These are phyloP conservation scores for Danionella cerebrum DNA, from an alignment of 2,113 vertebrate species.

Conservation along the genomic window DNA sequence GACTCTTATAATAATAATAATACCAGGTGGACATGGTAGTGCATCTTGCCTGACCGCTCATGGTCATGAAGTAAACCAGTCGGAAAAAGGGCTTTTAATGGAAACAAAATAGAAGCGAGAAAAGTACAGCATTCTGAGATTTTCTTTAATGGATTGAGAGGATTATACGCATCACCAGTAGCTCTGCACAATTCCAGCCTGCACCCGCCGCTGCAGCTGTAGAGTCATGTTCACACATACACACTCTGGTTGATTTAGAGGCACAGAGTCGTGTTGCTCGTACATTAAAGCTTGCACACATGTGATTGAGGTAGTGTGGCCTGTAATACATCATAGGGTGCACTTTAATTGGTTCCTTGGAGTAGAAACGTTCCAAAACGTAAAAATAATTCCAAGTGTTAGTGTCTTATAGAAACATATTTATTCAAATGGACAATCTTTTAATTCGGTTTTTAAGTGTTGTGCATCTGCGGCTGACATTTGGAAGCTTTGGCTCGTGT, in stretches of 20 bases:
- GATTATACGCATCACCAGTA: not conserved
- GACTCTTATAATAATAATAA: too few species aligned
- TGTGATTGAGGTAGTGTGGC: not conserved
- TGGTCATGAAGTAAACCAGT: too few species aligned
- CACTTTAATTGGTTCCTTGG: constrained; percentile 8
- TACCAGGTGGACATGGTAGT: too few species aligned
- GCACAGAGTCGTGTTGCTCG: not conserved
- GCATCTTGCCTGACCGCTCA: too few species aligned
- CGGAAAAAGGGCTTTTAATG: not conserved
- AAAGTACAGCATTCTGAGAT: not conserved
- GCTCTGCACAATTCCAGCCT: constrained; percentile 20
- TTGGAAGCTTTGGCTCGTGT: too few species aligned
- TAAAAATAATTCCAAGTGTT: not conserved
- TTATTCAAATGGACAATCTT: too few species aligned
- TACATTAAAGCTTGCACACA: constrained; percentile 2
- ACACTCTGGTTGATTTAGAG: not conserved
- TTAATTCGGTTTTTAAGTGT: too few species aligned
- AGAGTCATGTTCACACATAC: not conserved
- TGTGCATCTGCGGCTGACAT: too few species aligned
- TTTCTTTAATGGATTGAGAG: not conserved
- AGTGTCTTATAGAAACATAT: too few species aligned
- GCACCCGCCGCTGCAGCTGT: constrained; percentile 16
- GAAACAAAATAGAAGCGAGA: not conserved
- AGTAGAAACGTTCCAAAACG: not conserved
- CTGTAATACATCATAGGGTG: not conserved